Evolutionary conservation across 1,140 invertebrate species (phyloP).

Genomic region (Lamellibrachia luymesi): DNA sequence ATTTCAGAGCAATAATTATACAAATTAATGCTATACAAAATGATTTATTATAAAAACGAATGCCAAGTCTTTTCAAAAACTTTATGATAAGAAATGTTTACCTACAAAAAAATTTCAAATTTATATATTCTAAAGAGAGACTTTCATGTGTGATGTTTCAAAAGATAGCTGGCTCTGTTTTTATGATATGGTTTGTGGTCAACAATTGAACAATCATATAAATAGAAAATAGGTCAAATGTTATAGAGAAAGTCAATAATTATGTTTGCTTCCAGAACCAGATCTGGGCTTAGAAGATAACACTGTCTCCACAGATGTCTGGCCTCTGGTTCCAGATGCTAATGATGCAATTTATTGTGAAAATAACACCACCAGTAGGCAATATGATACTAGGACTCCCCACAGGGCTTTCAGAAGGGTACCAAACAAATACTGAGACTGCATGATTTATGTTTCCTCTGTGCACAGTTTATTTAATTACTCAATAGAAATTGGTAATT

Average conservation of each 20-base stretch:
- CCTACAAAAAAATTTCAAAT: background rate
- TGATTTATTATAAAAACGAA: too few species aligned
- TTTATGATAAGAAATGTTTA: background rate
- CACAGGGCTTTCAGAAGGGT: background rate
- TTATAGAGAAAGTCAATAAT: background rate
- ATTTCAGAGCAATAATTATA: too few species aligned
- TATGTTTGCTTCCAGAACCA: background rate
- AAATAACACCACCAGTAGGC: background rate
- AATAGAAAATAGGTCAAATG: background rate
- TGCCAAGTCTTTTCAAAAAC: too few species aligned
- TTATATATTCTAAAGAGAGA: background rate
- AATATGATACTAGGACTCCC: background rate
- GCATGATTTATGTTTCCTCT: background rate
- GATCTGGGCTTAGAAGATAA: background rate
- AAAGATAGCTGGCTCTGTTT: background rate
- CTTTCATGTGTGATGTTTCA: background rate
- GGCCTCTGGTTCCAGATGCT: background rate
- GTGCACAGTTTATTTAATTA: background rate
- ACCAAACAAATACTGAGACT: background rate
- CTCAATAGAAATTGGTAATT: background rate
- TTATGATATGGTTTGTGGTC: background rate
- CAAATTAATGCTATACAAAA: too few species aligned
- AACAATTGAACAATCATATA: conserved; percentile 1
- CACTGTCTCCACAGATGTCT: background rate
- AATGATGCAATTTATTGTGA: background rate